Conservation (phyloP, 2,888 invertebrate species). For the Cosmorhoe ocellata region DNA sequence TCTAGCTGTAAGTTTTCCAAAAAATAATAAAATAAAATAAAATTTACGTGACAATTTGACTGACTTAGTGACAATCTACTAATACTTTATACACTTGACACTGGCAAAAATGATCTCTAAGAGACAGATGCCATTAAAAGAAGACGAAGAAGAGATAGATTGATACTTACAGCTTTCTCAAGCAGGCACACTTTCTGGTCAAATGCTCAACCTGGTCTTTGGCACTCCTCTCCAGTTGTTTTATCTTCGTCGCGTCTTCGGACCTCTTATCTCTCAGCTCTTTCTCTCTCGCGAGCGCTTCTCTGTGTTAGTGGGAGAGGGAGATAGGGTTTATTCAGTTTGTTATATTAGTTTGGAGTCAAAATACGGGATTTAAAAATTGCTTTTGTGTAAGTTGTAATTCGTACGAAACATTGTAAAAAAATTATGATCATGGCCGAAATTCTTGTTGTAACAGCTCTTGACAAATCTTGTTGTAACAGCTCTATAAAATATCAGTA, state of each 20-base stretch:
- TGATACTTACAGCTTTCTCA: slow-evolving; percentile 83
- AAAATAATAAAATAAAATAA: too few species aligned
- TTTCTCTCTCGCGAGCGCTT: slow-evolving; percentile 73
- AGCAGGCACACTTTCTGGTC: slow-evolving; percentile 83
- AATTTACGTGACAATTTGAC: too few species aligned
- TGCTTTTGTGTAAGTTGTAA: not conserved
- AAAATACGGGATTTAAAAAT: not conserved
- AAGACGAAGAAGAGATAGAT: not conserved
- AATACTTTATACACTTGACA: too few species aligned
- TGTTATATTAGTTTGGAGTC: slow-evolving; percentile 7
- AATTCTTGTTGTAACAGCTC: too few species aligned
- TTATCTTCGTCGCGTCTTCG: slow-evolving; percentile 66
- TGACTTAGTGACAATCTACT: too few species aligned
- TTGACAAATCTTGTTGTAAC: too few species aligned
- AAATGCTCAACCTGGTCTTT: slow-evolving; percentile 83
- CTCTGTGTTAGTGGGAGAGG: slow-evolving; percentile 67
- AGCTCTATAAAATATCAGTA: too few species aligned
- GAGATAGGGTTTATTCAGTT: slow-evolving; percentile 31
- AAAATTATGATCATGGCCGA: too few species aligned
- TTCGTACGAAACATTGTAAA: not conserved
- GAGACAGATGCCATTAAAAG: too few species aligned
- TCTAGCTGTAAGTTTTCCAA: too few species aligned
- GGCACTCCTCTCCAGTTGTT: slow-evolving; percentile 72
- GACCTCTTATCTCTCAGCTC: slow-evolving; percentile 65
- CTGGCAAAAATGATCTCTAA: too few species aligned